phyloP scores from a whole-genome alignment of 2,888 invertebrate genomes.

The Leucophenga maculata region DNA sequence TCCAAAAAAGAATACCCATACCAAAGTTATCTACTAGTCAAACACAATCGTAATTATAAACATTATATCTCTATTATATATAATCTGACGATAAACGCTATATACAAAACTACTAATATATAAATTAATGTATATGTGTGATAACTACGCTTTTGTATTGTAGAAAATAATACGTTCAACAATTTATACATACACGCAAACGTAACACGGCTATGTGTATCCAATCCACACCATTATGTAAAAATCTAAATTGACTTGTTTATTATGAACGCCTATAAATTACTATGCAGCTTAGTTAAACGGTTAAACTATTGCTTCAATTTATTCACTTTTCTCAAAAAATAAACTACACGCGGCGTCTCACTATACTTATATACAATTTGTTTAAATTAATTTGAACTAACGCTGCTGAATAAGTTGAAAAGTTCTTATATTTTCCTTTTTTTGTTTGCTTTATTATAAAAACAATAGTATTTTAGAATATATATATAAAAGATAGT shows the following conservation, averaged over 20 bases:
- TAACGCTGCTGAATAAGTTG: conserved; percentile 33
- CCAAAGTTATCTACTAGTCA: conserved; percentile 3
- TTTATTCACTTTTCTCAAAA: conserved; percentile 4
- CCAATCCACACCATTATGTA: conserved; percentile 38
- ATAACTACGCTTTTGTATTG: conserved; percentile 5
- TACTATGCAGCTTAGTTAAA: neutral
- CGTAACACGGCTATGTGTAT: neutral
- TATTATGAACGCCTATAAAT: neutral
- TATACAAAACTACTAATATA: neutral
- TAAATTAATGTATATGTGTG: conserved; percentile 1
- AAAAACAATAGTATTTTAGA: conserved; percentile 27
- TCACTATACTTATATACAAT: conserved; percentile 12
- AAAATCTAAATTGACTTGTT: conserved; percentile 27
- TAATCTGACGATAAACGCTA: neutral
- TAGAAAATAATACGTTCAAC: neutral
- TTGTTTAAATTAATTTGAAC: conserved; percentile 24
- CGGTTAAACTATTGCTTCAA: no score
- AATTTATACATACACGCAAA: neutral
- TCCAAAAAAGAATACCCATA: neutral
- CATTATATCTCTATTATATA: neutral
- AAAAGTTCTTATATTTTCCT: conserved; percentile 31
- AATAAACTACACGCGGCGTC: no score
- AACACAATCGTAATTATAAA: neutral
- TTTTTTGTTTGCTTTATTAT: conserved; percentile 38
- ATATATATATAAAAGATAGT: conserved; percentile 40